Evolutionary conservation across 2,797 vertebrate species (phyloP), one percentile per base, ranked within the genome.

Genomic region (Choloepus didactylus): DNA sequence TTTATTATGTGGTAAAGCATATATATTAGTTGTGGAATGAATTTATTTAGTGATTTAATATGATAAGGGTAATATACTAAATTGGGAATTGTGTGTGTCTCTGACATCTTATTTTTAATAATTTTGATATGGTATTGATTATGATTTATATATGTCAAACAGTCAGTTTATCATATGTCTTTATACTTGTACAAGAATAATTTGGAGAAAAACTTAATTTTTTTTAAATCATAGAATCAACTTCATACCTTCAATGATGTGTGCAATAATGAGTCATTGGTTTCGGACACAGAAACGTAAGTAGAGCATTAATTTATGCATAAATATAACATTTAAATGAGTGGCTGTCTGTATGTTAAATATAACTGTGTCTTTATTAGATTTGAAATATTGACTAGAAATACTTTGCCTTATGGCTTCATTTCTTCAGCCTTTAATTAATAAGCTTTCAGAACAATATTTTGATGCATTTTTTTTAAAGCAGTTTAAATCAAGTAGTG

Each of bases 281-380:
- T 99, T 98, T 99, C 99, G 51, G 99, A 99, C 98, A 99, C 99
- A 35, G 99, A 99, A 98, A 99, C 99, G 99, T 99, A 98, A 99
- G 99, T 99, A 97, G 91, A 96, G 3, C 59, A 35, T 98, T 97
- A 76, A 69, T 98, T 97, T 91, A 79, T 95, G 56, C 87, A 88
- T 6, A 95, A 96, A 14, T 95, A 46, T 7, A 18, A 0, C 16
- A 67, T 87, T 82, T 89, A 86, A 84, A 27, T 94, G 6, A 90
- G 35, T 54, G 56, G 14, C 9, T 72, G 1, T 85, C 95, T 94
- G 35, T 64, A n/a, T 90, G 67, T 10, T 77, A 85, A 80, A 91
- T 94, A 49, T 85, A 96, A 86, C 93, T 59, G 31, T 73, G 49
- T 73, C 84, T 95, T 96, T 88, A 89, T 88, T 70, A 60, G 54